A percentile compares a stretch with the other conserved stretches of the same genome.
phyloP scores from a whole-genome alignment of 1,140 invertebrate species.

The Zaprionus camerounensis region DNA sequence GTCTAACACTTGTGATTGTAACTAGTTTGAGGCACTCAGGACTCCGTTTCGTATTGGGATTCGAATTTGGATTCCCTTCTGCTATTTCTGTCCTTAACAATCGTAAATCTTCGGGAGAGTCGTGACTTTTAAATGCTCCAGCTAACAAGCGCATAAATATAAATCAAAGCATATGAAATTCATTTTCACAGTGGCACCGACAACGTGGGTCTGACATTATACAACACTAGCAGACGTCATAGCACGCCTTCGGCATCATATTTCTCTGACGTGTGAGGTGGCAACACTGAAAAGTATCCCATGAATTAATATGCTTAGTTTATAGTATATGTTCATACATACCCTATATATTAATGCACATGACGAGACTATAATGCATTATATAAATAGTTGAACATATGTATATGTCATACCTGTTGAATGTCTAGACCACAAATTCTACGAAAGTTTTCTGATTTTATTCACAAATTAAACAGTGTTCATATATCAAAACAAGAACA shows the following conservation, averaged over 20 bases:
- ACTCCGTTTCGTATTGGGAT: background rate
- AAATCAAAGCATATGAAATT: constrained; percentile 63
- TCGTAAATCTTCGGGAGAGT: constrained; percentile 55
- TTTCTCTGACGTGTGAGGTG: constrained; percentile 27
- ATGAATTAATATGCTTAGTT: background rate
- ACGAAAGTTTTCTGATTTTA: too few species aligned
- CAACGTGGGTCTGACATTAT: constrained; percentile 11
- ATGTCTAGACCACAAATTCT: too few species aligned
- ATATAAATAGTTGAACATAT: too few species aligned
- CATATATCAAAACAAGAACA: too few species aligned
- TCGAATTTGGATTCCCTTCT: constrained; percentile 2
- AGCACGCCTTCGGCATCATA: constrained; percentile 29
- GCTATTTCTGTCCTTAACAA: constrained; percentile 13
- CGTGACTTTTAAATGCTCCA: constrained; percentile 42
- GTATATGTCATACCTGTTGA: too few species aligned
- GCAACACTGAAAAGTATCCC: constrained; percentile 23
- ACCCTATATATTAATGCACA: background rate
- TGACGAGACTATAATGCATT: background rate
- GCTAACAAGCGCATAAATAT: constrained; percentile 62
- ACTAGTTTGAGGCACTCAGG: constrained; percentile 39
- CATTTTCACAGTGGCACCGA: constrained; percentile 56
- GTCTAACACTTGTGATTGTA: constrained; percentile 23
- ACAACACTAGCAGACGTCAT: constrained; percentile 21
- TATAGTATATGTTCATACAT: background rate
- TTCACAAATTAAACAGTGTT: too few species aligned